phyloP scores from a whole-genome alignment of 2,113 vertebrate genomes.

The Pangasianodon gigas region DNA sequence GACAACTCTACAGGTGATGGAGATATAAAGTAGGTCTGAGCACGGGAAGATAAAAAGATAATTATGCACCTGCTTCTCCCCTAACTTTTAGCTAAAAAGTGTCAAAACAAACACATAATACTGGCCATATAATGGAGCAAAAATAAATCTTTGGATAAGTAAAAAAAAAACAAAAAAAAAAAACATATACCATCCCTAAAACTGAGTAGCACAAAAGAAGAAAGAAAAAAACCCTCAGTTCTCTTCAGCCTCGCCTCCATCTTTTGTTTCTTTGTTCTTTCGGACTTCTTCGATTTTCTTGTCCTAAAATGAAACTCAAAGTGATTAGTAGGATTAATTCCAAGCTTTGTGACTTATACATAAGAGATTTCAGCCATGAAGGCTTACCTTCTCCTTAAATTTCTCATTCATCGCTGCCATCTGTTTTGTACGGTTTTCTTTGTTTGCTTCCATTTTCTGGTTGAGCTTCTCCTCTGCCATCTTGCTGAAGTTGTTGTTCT shows the following conservation, averaged over 20 bases:
- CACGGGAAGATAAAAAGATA: conserved; percentile 70
- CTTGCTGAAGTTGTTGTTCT: conserved; percentile 94
- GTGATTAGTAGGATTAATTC: neutral
- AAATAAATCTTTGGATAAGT: conserved; percentile 83
- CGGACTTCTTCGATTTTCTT: conserved; percentile 92
- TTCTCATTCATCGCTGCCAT: conserved; percentile 92
- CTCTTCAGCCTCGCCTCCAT: conserved; percentile 63
- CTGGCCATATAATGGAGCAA: conserved; percentile 63
- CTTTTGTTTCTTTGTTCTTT: conserved; percentile 93
- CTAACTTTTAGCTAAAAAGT: conserved; percentile 47
- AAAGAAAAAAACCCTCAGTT: conserved; percentile 70
- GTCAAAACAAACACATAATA: conserved; percentile 56
- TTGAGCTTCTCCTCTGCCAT: conserved; percentile 91
- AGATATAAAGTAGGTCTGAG: conserved; percentile 67
- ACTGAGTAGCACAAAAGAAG: conserved; percentile 54
- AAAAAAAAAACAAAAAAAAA: conserved; percentile 66
- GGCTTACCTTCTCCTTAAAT: conserved; percentile 89
- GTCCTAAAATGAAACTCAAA: conserved; percentile 73
- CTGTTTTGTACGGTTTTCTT: conserved; percentile 90
- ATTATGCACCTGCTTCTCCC: conserved; percentile 45
- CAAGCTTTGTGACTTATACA: neutral
- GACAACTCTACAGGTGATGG: conserved; percentile 63
- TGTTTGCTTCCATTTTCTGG: conserved; percentile 95
- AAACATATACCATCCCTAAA: conserved; percentile 69
- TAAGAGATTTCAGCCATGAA: neutral